Percentiles rank a stretch among this genome's conserved stretches.
Evolutionary conservation across 2,888 invertebrate genomes (phyloP).

Genomic region (Amiota minor): DNA sequence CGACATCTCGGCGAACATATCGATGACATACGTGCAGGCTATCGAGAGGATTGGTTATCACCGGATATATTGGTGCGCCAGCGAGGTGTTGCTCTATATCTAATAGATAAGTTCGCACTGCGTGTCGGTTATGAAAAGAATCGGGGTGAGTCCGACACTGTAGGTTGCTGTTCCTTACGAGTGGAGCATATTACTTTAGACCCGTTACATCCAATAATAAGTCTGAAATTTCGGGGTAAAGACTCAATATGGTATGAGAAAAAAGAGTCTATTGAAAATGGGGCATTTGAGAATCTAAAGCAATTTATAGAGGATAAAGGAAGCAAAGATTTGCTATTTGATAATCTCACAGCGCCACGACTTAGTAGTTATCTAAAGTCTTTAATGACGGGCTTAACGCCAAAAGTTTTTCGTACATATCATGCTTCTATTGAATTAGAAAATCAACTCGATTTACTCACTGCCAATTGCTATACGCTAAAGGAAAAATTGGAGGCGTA

Average conservation of each 20-base stretch:
- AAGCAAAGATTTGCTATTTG: conserved; percentile 93
- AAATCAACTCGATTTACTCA: conserved; percentile 90
- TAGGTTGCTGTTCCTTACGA: conserved; percentile 96
- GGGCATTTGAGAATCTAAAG: conserved; percentile 95
- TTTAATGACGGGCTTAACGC: conserved; percentile 93
- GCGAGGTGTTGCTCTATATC: conserved; percentile 95
- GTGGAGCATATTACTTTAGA: conserved; percentile 93
- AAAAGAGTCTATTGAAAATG: conserved; percentile 94
- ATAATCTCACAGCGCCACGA: conserved; percentile 92
- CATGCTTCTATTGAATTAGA: conserved; percentile 97
- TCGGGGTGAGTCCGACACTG: conserved; percentile 97
- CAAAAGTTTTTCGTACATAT: conserved; percentile 99
- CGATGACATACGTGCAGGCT: conserved; percentile 88
- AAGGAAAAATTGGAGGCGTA: conserved; percentile 92
- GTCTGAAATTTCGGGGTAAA: conserved; percentile 97
- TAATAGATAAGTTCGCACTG: conserved; percentile 95
- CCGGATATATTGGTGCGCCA: conserved; percentile 97
- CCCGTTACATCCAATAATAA: conserved; percentile 89
- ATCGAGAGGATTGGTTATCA: conserved; percentile 91
- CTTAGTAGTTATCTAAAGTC: conserved; percentile 96
- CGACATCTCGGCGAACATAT: conserved; percentile 90
- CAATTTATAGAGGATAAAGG: conserved; percentile 96
- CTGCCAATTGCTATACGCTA: conserved; percentile 82
- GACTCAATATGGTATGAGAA: conserved; percentile 87
- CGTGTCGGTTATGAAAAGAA: conserved; percentile 92